phyloP scores from a whole-genome alignment of 2,113 vertebrate species.

The Scalopus aquaticus region DNA sequence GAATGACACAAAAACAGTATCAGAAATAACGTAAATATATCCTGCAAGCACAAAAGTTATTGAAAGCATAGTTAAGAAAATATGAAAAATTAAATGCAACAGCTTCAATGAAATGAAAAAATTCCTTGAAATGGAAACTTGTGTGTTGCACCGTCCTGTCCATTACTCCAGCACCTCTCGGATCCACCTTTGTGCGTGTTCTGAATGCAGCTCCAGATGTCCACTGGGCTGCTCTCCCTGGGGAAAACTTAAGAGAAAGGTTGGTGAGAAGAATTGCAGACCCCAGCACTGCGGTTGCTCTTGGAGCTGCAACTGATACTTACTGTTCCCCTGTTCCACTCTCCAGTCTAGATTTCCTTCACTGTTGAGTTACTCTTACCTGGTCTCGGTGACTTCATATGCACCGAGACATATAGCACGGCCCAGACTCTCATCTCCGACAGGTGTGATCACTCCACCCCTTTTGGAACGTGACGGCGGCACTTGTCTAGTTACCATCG shows the following conservation, averaged over 20 bases:
- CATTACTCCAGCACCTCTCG: neutral
- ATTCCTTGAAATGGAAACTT: neutral
- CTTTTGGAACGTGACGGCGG: neutral
- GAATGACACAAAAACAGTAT: neutral
- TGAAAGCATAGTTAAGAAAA: neutral
- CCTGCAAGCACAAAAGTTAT: neutral
- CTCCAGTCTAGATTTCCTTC: neutral
- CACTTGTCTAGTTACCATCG: neutral
- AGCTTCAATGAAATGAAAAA: neutral
- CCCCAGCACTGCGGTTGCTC: neutral
- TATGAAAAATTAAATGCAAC: neutral
- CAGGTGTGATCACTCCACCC: neutral
- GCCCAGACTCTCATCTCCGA: neutral
- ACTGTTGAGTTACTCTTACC: neutral
- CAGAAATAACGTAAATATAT: neutral
- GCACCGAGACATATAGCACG: too few relatives aligned
- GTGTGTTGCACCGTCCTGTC: neutral
- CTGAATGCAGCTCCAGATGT: neutral
- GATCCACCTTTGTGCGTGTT: neutral
- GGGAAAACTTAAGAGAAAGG: neutral
- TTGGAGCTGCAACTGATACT: neutral
- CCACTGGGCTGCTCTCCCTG: neutral
- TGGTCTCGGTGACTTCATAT: neutral
- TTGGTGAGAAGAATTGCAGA: neutral
- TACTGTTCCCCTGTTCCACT: neutral